Evolutionary conservation across 1,140 invertebrate genomes (phyloP).

Genomic region (Drosophila elegans): DNA sequence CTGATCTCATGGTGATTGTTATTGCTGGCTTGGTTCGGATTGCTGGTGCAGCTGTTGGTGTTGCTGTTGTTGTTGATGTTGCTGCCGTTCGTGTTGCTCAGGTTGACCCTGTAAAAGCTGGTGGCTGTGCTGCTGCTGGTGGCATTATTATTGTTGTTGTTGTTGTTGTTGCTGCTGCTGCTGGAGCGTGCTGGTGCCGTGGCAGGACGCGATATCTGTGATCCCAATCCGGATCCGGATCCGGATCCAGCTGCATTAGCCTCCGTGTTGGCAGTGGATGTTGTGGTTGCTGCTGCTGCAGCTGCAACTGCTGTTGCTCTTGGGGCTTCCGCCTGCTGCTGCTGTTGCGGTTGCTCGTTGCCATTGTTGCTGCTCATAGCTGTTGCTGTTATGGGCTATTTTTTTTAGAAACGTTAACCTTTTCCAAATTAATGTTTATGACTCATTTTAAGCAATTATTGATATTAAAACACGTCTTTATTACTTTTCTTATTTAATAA

Average conservation of each 20-base stretch:
- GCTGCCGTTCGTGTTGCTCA: slow-evolving; percentile 38
- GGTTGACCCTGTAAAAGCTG: slow-evolving; percentile 56
- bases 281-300: slow-evolving; percentile 12
- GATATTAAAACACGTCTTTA: too few relatives aligned
- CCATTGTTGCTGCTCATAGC: slow-evolving; percentile 67
- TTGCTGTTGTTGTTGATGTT: slow-evolving; percentile 35
- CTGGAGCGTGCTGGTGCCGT: slow-evolving; percentile 60
- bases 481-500: too few relatives aligned
- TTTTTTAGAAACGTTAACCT: slow-evolving; percentile 9
- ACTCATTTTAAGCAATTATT: slow-evolving; percentile 1
- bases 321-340: slow-evolving; percentile 15
- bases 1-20: slow-evolving; percentile 55
- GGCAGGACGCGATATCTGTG: slow-evolving; percentile 35
- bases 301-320: slow-evolving; percentile 32
- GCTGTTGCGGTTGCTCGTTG: slow-evolving; percentile 50
- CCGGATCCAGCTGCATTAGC: slow-evolving; percentile 1
- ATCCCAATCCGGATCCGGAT: slow-evolving; percentile 24
- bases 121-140: slow-evolving; percentile 41
- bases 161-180: slow-evolving; percentile 47
- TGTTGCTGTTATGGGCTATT: slow-evolving; percentile 17
- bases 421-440: slow-evolving; percentile 25
- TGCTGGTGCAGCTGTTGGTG: slow-evolving; percentile 12
- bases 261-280: slow-evolving; percentile 17
- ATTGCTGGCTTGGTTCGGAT: slow-evolving; percentile 28
- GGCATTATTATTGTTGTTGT: slow-evolving; percentile 29